Conservation (phyloP, 2,888 invertebrate genomes). For the Archaeoteleia sp. region DNA sequence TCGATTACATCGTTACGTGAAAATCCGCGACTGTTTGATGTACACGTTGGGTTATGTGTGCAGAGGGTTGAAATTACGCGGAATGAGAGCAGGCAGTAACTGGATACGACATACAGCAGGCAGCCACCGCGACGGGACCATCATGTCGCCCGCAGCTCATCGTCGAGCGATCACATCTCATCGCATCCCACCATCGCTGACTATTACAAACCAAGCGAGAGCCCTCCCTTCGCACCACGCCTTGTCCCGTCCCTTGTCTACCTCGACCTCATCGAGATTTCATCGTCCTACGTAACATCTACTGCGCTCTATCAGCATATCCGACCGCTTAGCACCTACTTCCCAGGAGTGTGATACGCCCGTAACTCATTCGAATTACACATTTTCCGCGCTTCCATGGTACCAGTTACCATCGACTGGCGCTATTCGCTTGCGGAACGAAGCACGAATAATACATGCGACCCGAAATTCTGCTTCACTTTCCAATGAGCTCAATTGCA, state of each 20-base stretch:
- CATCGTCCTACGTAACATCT: slow-evolving; percentile 64
- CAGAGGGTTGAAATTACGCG: slow-evolving; percentile 56
- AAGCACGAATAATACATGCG: slow-evolving; percentile 8
- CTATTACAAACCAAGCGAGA: slow-evolving; percentile 66
- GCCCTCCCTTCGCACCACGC: slow-evolving; percentile 59
- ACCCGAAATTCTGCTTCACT: neutral
- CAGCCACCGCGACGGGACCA: slow-evolving; percentile 71
- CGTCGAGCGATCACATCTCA: slow-evolving; percentile 74
- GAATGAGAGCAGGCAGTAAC: slow-evolving; percentile 66
- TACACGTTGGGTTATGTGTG: slow-evolving; percentile 45
- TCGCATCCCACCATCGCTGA: slow-evolving; percentile 71
- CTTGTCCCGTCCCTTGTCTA: slow-evolving; percentile 50
- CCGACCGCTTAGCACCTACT: slow-evolving; percentile 75
- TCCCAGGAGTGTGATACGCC: slow-evolving; percentile 74
- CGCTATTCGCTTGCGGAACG: slow-evolving; percentile 29
- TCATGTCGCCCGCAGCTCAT: slow-evolving; percentile 73
- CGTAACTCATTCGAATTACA: slow-evolving; percentile 75
- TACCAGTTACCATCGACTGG: slow-evolving; percentile 25
- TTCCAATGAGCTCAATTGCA: neutral
- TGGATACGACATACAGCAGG: slow-evolving; percentile 64
- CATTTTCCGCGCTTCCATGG: slow-evolving; percentile 66
- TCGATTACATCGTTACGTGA: slow-evolving; percentile 45
- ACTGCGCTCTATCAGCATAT: slow-evolving; percentile 73
- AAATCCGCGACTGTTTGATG: slow-evolving; percentile 33
- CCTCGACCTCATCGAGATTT: slow-evolving; percentile 67